Evolutionary conservation across 2,888 invertebrate species (phyloP).

Genomic region (Nudaria mundana): DNA sequence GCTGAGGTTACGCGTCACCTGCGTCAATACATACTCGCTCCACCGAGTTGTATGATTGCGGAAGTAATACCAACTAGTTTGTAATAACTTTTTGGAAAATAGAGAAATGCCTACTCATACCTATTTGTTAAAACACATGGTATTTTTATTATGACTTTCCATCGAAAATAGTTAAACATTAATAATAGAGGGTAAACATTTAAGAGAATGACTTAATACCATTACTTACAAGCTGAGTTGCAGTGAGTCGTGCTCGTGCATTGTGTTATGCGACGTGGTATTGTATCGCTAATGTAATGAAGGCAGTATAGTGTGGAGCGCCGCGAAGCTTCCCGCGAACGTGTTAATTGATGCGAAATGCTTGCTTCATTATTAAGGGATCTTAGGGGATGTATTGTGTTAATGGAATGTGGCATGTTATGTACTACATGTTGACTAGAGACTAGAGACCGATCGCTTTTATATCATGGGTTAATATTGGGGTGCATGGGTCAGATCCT

Average conservation of each 20-base stretch:
- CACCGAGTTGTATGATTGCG: not conserved
- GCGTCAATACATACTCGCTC: not conserved
- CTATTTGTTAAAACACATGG: no score
- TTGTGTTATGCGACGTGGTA: conserved; percentile 19
- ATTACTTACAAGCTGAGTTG: conserved; percentile 3
- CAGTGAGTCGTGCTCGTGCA: conserved; percentile 6
- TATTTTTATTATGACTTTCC: conserved; percentile 15
- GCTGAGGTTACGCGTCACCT: not conserved
- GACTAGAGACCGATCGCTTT: no score
- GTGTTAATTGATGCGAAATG: conserved; percentile 24
- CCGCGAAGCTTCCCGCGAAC: conserved; percentile 15
- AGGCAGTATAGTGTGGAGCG: conserved; percentile 15
- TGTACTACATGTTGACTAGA: conserved; percentile 9
- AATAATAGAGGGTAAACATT: conserved; percentile 24
- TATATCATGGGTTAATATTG: no score
- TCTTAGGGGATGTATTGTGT: conserved; percentile 32
- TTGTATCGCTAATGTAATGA: conserved; percentile 33
- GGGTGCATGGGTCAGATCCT: no score
- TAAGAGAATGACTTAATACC: no score
- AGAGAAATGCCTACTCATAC: no score
- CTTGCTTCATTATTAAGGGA: conserved; percentile 29
- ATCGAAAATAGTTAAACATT: conserved; percentile 24
- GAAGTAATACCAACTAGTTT: not conserved
- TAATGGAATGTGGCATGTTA: conserved; percentile 29
- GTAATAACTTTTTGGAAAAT: not conserved